These are phyloP conservation scores for Poecile atricapillus DNA, from an alignment of 2,113 vertebrate genomes.

Conservation along the genomic window DNA sequence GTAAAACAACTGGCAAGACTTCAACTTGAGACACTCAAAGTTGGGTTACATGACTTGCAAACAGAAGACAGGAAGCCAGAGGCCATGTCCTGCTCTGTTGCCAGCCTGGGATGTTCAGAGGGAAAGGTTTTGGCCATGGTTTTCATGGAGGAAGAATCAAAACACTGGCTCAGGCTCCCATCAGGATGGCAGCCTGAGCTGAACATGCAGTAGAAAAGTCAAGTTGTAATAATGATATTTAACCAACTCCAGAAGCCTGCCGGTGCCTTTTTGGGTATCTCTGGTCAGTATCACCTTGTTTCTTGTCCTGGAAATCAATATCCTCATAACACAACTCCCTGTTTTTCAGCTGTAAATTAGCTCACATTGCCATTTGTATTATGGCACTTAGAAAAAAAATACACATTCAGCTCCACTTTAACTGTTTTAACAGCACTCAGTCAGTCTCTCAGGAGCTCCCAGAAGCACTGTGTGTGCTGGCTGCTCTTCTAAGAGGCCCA, in stretches of 20 bases:
- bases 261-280: not conserved
- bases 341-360: slow-evolving; percentile 45
- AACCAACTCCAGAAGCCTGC: not conserved
- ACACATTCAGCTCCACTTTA: slow-evolving; percentile 27
- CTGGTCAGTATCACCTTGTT: not conserved
- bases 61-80: not conserved
- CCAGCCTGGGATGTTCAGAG: not conserved
- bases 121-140: not conserved
- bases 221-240: not conserved
- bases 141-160: not conserved
- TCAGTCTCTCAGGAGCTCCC: slow-evolving; percentile 39
- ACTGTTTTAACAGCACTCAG: slow-evolving; percentile 51
- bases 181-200: not conserved
- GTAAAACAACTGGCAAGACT: not conserved
- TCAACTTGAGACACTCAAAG: not conserved
- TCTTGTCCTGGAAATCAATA: slow-evolving; percentile 11
- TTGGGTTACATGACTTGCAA: not conserved
- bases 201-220: not conserved
- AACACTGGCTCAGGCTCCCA: not conserved
- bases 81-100: not conserved
- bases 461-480: slow-evolving; percentile 22
- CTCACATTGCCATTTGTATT: slow-evolving; percentile 48
- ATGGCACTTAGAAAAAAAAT: not conserved
- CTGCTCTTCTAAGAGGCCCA: slow-evolving; percentile 46
- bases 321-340: not conserved